Percentiles rank a stretch among this genome's conserved stretches.
phyloP scores from a whole-genome alignment of 2,113 vertebrate genomes.

The Vanacampus margaritifer region DNA sequence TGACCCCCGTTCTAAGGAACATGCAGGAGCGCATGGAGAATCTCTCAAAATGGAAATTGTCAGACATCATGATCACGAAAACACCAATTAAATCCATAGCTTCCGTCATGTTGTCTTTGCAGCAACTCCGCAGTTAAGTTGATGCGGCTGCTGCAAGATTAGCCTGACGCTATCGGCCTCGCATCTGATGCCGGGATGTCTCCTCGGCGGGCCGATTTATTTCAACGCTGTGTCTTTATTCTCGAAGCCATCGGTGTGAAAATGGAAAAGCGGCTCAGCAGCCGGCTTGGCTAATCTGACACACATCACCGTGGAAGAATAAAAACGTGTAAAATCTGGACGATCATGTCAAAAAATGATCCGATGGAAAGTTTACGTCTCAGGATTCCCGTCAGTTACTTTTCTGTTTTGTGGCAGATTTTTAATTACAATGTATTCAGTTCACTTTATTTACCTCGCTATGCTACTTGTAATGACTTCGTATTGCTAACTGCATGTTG shows the following conservation, averaged over 20 bases:
- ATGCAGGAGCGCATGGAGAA: neutral
- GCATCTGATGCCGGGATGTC: conserved; percentile 52
- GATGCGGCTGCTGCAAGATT: conserved; percentile 37
- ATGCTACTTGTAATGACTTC: no score
- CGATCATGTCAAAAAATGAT: conserved; percentile 54
- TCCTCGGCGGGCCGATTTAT: conserved; percentile 40
- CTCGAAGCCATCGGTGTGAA: conserved; percentile 56
- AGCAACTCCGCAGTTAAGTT: conserved; percentile 40
- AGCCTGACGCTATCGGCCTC: conserved; percentile 57
- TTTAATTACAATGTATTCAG: neutral
- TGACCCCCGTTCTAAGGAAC: no score
- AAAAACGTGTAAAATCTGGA: conserved; percentile 53
- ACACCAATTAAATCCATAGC: conserved; percentile 5
- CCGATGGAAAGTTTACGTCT: conserved; percentile 35
- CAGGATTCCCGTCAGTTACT: conserved; percentile 19
- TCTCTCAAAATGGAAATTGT: neutral
- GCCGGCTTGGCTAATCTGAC: conserved; percentile 63
- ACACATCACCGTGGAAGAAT: conserved; percentile 54
- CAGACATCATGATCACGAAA: neutral
- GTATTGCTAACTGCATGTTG: no score
- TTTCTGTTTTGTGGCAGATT: conserved; percentile 2
- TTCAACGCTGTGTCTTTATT: conserved; percentile 69
- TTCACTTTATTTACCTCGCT: neutral
- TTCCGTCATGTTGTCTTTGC: conserved; percentile 14
- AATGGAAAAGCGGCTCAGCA: conserved; percentile 54